Percentiles rank a stretch among this genome's conserved stretches.
Conservation (phyloP, 2,113 vertebrate species). For the Scolopax mira region DNA sequence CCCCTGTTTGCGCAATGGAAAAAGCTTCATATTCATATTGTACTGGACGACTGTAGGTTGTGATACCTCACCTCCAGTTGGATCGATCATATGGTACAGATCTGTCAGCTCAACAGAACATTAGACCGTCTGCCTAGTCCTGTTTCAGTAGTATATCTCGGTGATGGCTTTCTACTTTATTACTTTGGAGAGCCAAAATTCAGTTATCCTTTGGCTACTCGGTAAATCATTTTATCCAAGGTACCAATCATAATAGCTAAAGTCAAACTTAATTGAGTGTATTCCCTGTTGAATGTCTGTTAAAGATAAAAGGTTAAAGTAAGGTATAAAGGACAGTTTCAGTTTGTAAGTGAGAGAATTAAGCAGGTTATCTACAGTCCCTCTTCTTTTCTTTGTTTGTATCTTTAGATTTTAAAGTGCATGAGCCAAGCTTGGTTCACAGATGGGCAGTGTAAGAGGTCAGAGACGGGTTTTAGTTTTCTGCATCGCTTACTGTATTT, state of each 20-base stretch:
- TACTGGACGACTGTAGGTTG: neutral
- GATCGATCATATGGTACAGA: neutral
- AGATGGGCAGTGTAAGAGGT: neutral
- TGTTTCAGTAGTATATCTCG: neutral
- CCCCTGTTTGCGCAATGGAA: neutral
- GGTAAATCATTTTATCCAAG: neutral
- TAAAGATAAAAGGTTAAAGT: conserved; percentile 10
- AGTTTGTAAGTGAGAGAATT: conserved; percentile 22
- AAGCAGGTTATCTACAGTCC: neutral
- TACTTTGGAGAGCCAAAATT: conserved; percentile 9
- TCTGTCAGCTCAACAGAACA: neutral
- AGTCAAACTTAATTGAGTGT: neutral
- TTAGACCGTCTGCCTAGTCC: neutral
- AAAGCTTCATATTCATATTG: neutral
- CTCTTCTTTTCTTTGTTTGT: neutral
- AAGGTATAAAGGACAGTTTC: neutral
- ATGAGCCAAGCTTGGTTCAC: neutral
- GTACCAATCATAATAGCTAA: neutral
- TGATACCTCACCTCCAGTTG: neutral
- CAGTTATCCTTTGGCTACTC: conserved; percentile 8
- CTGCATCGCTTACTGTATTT: neutral
- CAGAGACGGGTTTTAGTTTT: neutral
- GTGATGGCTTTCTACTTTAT: neutral
- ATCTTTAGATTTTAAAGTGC: neutral
- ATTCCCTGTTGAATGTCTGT: neutral